Conservation (phyloP, 2,113 vertebrate genomes). For the Burhinus bistriatus region DNA sequence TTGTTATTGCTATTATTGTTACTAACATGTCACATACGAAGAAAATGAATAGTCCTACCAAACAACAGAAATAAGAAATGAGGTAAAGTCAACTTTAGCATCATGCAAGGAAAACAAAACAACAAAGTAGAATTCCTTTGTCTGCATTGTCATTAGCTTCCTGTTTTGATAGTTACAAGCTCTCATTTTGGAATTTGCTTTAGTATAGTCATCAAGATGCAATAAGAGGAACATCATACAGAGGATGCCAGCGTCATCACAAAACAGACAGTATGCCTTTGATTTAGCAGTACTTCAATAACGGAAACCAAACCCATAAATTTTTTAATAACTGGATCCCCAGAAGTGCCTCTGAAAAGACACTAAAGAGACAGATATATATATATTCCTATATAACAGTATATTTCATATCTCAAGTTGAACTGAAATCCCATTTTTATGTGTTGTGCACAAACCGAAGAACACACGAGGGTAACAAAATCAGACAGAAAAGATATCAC, state of each 20-base stretch:
- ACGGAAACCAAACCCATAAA: neutral
- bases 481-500: neutral
- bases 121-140: neutral
- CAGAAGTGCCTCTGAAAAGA: neutral
- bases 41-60: neutral
- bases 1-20: neutral
- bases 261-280: neutral
- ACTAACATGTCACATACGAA: neutral
- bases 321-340: slow-evolving; percentile 16
- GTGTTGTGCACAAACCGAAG: neutral
- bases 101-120: neutral
- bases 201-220: neutral
- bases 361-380: neutral
- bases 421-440: neutral
- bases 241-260: neutral
- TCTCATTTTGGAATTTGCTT: neutral
- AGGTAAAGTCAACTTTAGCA: neutral
- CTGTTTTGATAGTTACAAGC: neutral
- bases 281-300: slow-evolving; percentile 19
- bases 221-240: neutral
- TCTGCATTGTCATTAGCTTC: neutral
- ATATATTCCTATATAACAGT: neutral
- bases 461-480: neutral
- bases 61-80: neutral
- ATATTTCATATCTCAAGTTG: neutral